Evolutionary conservation across 1,140 invertebrate genomes (phyloP), one percentile per base, ranked within the genome.

Genomic region (Archivesica marissinica): DNA sequence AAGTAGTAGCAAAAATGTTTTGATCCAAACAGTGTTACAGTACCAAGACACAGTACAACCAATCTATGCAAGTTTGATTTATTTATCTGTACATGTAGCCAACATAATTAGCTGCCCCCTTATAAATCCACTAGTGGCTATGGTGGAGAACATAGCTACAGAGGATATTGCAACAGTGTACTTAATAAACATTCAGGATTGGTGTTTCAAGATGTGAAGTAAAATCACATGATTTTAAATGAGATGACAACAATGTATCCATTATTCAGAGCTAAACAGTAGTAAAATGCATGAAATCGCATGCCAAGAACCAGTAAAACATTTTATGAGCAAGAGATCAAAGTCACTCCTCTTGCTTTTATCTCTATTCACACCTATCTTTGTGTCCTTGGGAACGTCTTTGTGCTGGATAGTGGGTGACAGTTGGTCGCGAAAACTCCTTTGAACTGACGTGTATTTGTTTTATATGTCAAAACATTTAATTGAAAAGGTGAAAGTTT

Each of bases 211-310:
- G n/a, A n/a, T n/a, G n/a, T n/a, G n/a, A n/a, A n/a, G n/a, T n/a
- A n/a, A n/a, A n/a, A n/a, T n/a, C n/a, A n/a, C n/a, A n/a, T n/a
- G n/a, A n/a, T n/a, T n/a, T n/a, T n/a, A n/a, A n/a, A n/a, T n/a
- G n/a, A 64, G 11, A 35, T 35, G 20, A 20, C 30, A 64, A 17
- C n/a, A 25, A 25, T 64, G 28, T 35, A 64, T 64, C 15, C 59
- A 64, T 64, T 35, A 64, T 64, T 64, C 20, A 64, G 59, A 25
- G 15, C 20, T 9, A 35, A 35, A 35, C 30, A 64, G 59, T 35
- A 35, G 59, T 64, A 35, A 64, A 64, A 64, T 64, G 59, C 23
- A 64, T 13, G 17, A 64, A 17, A 35, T 64, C n/a, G 59, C 59
- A 64, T 64, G 59, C 25, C 17, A 25, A 64, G n/a, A 1, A 35